Percentiles rank a stretch among this genome's conserved stretches.
Evolutionary conservation across 2,113 vertebrate genomes (phyloP).

Genomic region (Thunnus maccoyii): DNA sequence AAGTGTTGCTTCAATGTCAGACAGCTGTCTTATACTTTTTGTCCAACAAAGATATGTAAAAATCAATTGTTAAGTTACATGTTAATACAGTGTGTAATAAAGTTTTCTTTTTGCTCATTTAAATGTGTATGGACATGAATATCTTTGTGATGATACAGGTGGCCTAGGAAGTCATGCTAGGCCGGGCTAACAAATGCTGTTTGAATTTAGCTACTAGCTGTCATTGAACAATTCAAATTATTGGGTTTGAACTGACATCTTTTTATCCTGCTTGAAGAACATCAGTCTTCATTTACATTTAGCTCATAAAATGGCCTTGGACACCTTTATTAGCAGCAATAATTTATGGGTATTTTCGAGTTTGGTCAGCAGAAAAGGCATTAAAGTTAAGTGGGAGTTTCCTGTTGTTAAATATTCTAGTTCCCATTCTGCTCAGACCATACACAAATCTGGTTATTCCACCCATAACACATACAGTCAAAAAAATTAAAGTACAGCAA

Average conservation of each 20-base stretch:
- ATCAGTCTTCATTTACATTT: neutral
- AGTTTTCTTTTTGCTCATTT: slow-evolving; percentile 2
- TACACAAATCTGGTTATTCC: slow-evolving; percentile 16
- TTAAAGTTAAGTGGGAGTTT: slow-evolving; percentile 67
- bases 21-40: slow-evolving; percentile 44
- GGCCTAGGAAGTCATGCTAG: neutral
- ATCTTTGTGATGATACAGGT: neutral
- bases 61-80: neutral
- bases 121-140: neutral
- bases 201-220: neutral
- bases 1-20: neutral
- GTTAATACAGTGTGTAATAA: neutral
- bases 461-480: slow-evolving; percentile 8
- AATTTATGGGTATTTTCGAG: slow-evolving; percentile 11
- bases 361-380: slow-evolving; percentile 27
- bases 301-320: neutral
- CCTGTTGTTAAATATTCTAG: slow-evolving; percentile 53
- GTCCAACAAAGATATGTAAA: slow-evolving; percentile 5
- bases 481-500: neutral
- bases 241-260: too few relatives aligned
- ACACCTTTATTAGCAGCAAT: slow-evolving; percentile 3
- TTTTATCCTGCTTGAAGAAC: neutral
- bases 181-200: neutral
- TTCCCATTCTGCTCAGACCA: slow-evolving; percentile 61
- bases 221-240: neutral